Base-by-base conservation (phyloP, 2,888 invertebrate genomes). In the Celastrina argiolus region DNA sequence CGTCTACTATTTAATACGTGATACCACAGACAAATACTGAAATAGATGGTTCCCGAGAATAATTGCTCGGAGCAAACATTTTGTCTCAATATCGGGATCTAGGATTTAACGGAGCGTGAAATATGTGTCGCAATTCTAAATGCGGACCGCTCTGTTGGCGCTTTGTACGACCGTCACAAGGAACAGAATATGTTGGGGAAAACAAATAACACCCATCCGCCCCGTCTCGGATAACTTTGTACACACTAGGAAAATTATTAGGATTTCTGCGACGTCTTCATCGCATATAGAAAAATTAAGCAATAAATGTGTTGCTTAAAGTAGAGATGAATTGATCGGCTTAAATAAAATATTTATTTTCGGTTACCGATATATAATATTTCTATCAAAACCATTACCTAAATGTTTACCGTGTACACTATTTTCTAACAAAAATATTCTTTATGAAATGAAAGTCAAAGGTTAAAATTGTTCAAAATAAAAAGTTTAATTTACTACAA, bases 41-140 rank as follows among this genome's bases (percentile, higher is more conserved):
- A 34, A 34, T 22, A 61, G 61, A 61, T 31, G 14, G 31, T n/a
- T 18, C 61, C 39, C 22, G 22, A 18, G 39, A 61, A 61, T 39
- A 61, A 36, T 61, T 61, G 39, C 12, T 34, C 39, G 6, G 34
- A 18, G 39, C 22, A 61, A 61, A 61, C 36, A 61, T 61, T 34
- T 36, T 36, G 61, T 61, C 61, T 39, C 61, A 18, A 61, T 61
- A 61, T 22, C 6, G 31, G 39, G 36, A 18, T 34, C 36, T 59
- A 36, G 61, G 61, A 22, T 61, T 61, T 36, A 61, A 22, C 61
- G 61, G 61, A 61, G 61, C 36, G 61, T 61, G 61, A 61, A 61
- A 61, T 61, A 61, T 61, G 61, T 61, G 39, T 61, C 61, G 61
- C 61, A 61, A 34, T 36, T 36, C 61, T 36, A 61, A 61, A 61